Evolutionary conservation across 2,888 invertebrate species (phyloP), one percentile per base, ranked within the genome.

Genomic region (Volucella bombylans): DNA sequence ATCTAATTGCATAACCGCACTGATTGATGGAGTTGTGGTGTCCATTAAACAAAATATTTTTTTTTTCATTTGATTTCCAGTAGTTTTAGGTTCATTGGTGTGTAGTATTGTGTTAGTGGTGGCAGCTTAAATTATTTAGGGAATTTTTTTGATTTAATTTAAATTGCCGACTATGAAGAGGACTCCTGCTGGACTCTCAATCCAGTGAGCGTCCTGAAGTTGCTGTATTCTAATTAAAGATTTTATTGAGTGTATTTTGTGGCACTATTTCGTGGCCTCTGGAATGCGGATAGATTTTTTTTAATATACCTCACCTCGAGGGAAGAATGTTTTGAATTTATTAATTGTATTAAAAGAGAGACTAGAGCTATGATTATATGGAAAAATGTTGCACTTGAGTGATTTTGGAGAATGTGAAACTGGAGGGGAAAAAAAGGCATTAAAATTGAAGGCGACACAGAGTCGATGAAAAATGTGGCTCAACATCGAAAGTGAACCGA

Each of bases 1-100:
- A 83, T 83, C 80, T 83, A 83, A 83, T 83, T 83, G 83, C 83
- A 80, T 83, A 80, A 80, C 83, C 83, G 69, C 83, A 83, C 80
- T 83, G 83, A 83, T 83, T 83, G 83, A 83, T 83, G 80, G 83
- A 83, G 80, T 71, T 83, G 83, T 71, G 71, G 69, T 31, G 41
- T 47, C 64, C n/a, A 10, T 31, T 31, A 31, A 31, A 31, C 9
- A 23, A 8, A 9, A 8, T 31, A 10, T 45, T 69, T 64, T 49
- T 68, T 31, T 8, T 4, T 10, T 57, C 43, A 54, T 43, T 62
- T 54, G 43, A 10, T 45, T n/a, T 43, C 54, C 57, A 47, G 18
- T 23, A 23, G 23, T 80, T 43, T 14, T 14, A 64, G 18, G 67
- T 61, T 43, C 57, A 43, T 55, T 59, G 67, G 52, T 65, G 18